A percentile compares a stretch with the other conserved stretches of the same genome.
Evolutionary conservation across 1,140 invertebrate species (phyloP).

Genomic region (Scaptomyza hsui): DNA sequence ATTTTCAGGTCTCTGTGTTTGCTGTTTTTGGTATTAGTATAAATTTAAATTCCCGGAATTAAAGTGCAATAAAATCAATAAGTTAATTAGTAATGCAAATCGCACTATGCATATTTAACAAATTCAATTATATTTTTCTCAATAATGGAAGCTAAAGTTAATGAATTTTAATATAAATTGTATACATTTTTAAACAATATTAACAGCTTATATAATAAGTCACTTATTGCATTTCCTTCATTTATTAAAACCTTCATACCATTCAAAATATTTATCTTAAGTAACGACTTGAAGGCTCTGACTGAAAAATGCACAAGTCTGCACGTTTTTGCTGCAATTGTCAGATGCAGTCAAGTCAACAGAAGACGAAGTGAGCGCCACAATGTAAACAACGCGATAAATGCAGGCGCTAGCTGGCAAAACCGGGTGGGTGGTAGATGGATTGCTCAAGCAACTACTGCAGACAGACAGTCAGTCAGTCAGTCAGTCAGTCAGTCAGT

Average conservation of each 20-base stretch:
- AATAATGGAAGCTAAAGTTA: too few species aligned
- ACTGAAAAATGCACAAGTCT: conserved; percentile 14
- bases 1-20: background rate
- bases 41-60: background rate
- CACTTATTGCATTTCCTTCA: background rate
- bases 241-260: background rate
- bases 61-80: background rate
- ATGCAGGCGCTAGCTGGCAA: background rate
- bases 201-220: too few species aligned
- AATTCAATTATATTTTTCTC: too few species aligned
- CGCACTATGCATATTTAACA: too few species aligned
- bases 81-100: background rate
- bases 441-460: background rate
- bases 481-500: background rate
- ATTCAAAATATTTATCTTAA: background rate
- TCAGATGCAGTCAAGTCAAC: conserved; percentile 10
- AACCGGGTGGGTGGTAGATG: conserved; percentile 4
- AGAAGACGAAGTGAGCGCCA: background rate
- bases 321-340: conserved; percentile 8
- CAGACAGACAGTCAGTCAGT: too few species aligned
- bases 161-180: too few species aligned
- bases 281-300: background rate
- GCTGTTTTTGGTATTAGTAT: background rate
- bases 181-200: too few species aligned
- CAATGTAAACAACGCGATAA: conserved; percentile 26